Evolutionary conservation across 2,113 vertebrate species (phyloP), one percentile per base, ranked within the genome.

Genomic region (Cyprinodon tularosa): DNA sequence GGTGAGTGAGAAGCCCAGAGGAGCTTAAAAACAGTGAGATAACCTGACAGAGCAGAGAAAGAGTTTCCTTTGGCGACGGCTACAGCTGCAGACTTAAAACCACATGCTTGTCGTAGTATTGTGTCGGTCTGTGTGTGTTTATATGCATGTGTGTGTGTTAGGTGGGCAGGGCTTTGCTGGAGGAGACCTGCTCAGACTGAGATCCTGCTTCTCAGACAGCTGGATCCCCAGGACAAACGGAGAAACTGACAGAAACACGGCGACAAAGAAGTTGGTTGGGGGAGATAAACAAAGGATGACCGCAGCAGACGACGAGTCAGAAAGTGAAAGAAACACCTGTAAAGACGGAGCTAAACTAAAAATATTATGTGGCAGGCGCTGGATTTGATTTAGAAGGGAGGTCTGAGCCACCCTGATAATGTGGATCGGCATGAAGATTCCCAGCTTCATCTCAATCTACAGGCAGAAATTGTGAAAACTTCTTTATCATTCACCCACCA

Each of bases 101-200:
- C 92, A 93, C 89, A 89, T 92, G 92, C 88, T 84, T 87, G 88
- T 90, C 78, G 78, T 80, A 86, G 84, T n/a, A 63, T 62, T 83
- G 80, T 91, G 86, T 78, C 77, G 8, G 80, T 82, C 37, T 71
- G 61, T 76, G 69, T 77, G 82, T 45, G 62, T 79, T 72, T 84
- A 45, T 81, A 74, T 40, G 71, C 68, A 82, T 62, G 74, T 81
- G 72, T 87, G 78, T 85, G 84, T 86, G 74, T 88, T 84, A 84
- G 88, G 89, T 89, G 84, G 91, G 91, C 92, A 92, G 91, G 90
- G 90, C 86, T 90, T 91, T 88, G 86, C 87, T 92, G 89, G 88
- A 89, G 87, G 84, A 92, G 81, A 82, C 76, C 86, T 90, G 71
- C 81, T 89, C 76, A 77, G 78, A 77, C 78, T 48, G 76, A 75